Base-by-base conservation (phyloP, 2,888 invertebrate species). In the Syrista parreyssii region DNA sequence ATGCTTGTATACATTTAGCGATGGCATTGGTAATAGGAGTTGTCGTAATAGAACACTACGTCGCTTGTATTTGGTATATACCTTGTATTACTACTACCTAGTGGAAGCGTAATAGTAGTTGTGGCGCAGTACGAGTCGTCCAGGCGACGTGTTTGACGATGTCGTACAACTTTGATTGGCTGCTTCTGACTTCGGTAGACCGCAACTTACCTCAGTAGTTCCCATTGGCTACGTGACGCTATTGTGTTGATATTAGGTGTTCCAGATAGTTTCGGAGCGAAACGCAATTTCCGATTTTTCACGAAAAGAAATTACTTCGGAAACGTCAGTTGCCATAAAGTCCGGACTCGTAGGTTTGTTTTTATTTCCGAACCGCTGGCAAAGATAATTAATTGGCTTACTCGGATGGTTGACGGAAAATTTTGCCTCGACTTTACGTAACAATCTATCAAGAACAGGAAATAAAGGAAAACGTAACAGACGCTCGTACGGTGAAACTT, bases 91-190 rank as follows among this genome's bases (percentile, higher is more conserved):
- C 55, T 55, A 23, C 55, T 55, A 55, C 23, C 23, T 23, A 23
- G 23, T 55, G 23, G 55, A 55, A 55, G 1, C 55, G 55, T 55
- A 55, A 23, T 55, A 23, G 23, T 55, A 55, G 23, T 23, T 55
- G 40, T 0, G 40, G 9, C 23, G 2, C 6, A 55, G 23, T 55
- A 55, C 55, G 55, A 55, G 23, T 55, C 55, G 55, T 55, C 55
- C 23, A 23, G 55, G 55, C 55, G 55, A 76, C 73, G 81, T 83
- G 84, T 84, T 84, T 85, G 83, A 85, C 85, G 83, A 85, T 76
- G 80, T 83, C 80, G 81, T 82, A 76, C 79, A 84, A 86, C 81
- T 86, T 86, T 84, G 85, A 86, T 86, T 85, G 84, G 84, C 82
- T 71, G 76, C 77, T 75, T 79, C 78, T 79, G 83, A 86, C 84